A percentile compares a stretch with the other conserved stretches of the same genome.
Conservation (phyloP, 2,797 vertebrate species). For the Pygocentrus nattereri region DNA sequence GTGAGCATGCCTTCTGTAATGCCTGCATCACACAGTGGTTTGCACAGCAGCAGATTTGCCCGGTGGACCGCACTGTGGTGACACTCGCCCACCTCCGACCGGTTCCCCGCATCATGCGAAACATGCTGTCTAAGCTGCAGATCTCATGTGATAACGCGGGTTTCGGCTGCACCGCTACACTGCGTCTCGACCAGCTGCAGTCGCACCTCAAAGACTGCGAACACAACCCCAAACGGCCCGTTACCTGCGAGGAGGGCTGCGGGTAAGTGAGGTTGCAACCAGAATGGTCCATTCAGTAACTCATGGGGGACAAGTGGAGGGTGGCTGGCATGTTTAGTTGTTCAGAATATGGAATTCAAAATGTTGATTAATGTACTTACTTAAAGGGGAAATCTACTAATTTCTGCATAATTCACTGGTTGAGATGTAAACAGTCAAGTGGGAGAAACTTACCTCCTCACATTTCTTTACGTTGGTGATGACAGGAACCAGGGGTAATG, state of each 20-base stretch:
- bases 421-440: too few species aligned
- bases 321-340: not conserved
- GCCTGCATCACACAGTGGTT: conserved; percentile 99
- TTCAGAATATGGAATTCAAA: too few species aligned
- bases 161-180: conserved; percentile 93
- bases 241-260: conserved; percentile 96
- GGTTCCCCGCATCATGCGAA: conserved; percentile 98
- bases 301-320: not conserved
- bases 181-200: conserved; percentile 95
- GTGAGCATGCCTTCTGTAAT: conserved; percentile 99
- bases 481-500: too few species aligned
- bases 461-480: too few species aligned
- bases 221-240: conserved; percentile 97
- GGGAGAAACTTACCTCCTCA: too few species aligned
- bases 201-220: conserved; percentile 97
- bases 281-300: not conserved
- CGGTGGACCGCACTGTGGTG: conserved; percentile 97
- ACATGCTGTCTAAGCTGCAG: conserved; percentile 98
- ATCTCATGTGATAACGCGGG: conserved; percentile 95
- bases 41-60: conserved; percentile 98
- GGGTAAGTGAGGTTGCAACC: conserved; percentile 81
- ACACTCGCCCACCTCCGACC: conserved; percentile 97
- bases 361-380: too few species aligned
- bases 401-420: too few species aligned
- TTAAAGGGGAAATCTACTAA: too few species aligned